Evolutionary conservation across 2,113 vertebrate species (phyloP).

Genomic region (Gila orcuttii): DNA sequence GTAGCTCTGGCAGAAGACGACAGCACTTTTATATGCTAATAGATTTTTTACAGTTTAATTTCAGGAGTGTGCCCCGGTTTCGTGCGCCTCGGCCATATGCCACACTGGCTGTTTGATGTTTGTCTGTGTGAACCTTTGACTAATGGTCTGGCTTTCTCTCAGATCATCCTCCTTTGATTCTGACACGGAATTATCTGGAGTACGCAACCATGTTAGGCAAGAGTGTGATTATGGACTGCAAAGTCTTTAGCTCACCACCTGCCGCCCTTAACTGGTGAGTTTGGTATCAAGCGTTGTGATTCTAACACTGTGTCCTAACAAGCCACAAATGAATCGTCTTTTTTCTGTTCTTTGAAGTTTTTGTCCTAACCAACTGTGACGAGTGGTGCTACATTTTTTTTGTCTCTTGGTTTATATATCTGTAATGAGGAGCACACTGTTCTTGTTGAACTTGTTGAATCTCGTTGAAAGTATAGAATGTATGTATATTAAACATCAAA

Average conservation of each 20-base stretch:
- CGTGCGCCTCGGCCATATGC: not conserved
- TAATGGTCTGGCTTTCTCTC: slow-evolving; percentile 33
- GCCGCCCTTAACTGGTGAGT: slow-evolving; percentile 84
- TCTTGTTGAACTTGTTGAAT: not conserved
- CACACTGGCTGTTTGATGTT: slow-evolving; percentile 29
- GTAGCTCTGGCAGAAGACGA: slow-evolving; percentile 22
- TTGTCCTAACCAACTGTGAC: not conserved
- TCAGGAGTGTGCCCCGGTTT: not conserved
- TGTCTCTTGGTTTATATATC: not conserved
- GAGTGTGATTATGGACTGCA: slow-evolving; percentile 80
- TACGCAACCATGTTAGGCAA: slow-evolving; percentile 81
- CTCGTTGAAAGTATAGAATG: not conserved
- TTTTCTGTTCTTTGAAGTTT: not conserved
- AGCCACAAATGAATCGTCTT: not conserved
- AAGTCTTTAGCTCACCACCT: slow-evolving; percentile 86
- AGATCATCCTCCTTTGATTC: slow-evolving; percentile 87
- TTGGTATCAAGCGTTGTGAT: not conserved
- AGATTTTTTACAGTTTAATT: slow-evolving; percentile 43
- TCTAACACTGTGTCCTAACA: not conserved
- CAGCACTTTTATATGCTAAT: slow-evolving; percentile 55
- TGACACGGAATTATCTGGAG: slow-evolving; percentile 79
- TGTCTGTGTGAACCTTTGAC: slow-evolving; percentile 1
- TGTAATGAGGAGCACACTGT: not conserved
- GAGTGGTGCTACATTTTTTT: not conserved
- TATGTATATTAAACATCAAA: not conserved